phyloP scores from a whole-genome alignment of 2,113 vertebrate genomes.

The Python bivittatus region DNA sequence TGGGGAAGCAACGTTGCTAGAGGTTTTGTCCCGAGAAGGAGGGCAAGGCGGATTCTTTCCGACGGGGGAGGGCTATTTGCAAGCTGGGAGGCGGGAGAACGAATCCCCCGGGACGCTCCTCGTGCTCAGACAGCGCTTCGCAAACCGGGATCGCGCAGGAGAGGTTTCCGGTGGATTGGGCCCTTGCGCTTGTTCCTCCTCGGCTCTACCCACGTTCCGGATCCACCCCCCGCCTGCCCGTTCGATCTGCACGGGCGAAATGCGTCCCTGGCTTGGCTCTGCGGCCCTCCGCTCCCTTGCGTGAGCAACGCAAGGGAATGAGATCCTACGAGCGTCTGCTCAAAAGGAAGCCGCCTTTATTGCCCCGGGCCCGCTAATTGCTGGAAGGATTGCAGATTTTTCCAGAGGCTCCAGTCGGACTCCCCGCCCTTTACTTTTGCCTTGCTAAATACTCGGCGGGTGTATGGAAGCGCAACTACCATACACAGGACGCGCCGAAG shows the following conservation, averaged over 20 bases:
- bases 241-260: neutral
- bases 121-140: neutral
- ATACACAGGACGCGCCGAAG: neutral
- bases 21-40: neutral
- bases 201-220: neutral
- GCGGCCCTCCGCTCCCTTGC: neutral
- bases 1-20: neutral
- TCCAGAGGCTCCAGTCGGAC: neutral
- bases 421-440: neutral
- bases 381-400: neutral
- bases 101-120: no score
- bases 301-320: no score
- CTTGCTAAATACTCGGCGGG: neutral
- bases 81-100: neutral
- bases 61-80: neutral
- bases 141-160: neutral
- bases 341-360: neutral
- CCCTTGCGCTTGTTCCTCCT: neutral
- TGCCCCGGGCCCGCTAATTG: neutral
- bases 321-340: neutral
- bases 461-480: neutral
- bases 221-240: no score
- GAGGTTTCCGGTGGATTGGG: neutral
- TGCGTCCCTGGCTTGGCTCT: neutral
- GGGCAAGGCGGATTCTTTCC: neutral